Evolutionary conservation across 2,113 vertebrate species (phyloP).

Genomic region (Mionectes macconnelli): DNA sequence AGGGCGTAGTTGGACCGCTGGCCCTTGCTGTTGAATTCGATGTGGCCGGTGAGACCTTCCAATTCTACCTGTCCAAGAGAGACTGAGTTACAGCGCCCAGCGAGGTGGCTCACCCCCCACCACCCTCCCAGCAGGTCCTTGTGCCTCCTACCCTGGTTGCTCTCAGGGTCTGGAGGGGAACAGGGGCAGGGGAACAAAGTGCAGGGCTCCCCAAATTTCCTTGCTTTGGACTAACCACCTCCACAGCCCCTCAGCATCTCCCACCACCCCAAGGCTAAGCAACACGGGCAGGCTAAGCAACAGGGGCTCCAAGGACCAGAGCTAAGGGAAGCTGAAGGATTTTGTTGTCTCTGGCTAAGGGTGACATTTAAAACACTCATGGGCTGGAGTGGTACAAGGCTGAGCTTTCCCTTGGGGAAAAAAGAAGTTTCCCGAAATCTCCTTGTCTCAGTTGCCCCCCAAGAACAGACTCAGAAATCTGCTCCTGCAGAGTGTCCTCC

Average conservation of each 20-base stretch:
- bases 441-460: not conserved
- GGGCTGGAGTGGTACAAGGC: not conserved
- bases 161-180: not conserved
- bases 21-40: slow-evolving; percentile 99
- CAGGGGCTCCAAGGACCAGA: not conserved
- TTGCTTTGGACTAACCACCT: not conserved
- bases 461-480: not conserved
- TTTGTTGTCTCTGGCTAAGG: not conserved
- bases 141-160: fast-evolving
- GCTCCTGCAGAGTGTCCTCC: not conserved
- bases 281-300: too few relatives aligned
- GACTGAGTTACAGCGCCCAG: slow-evolving; percentile 79
- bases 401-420: not conserved
- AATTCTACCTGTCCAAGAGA: slow-evolving; percentile 98
- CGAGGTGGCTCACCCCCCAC: not conserved
- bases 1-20: slow-evolving; percentile 95
- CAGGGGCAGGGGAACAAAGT: fast-evolving
- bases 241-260: fast-evolving
- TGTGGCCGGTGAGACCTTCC: slow-evolving; percentile 98
- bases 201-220: not conserved
- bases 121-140: not conserved
- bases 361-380: not conserved
- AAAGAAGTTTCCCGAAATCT: not conserved
- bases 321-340: not conserved
- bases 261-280: not conserved